Evolutionary conservation across 2,888 invertebrate genomes (phyloP).

Genomic region (Chrysopilus asiliformis): DNA sequence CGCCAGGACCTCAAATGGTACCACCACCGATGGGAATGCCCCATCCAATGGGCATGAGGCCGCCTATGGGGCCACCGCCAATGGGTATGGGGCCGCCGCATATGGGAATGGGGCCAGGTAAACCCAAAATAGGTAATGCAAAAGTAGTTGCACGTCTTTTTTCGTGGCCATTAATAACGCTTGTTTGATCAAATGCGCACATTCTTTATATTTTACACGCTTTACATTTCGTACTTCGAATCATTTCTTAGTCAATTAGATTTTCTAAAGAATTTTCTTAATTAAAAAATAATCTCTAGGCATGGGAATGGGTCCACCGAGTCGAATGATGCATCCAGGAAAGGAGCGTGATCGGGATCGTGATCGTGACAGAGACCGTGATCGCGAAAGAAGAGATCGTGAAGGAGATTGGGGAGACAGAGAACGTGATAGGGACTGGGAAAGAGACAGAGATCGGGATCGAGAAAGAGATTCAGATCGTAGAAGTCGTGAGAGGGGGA

Average conservation of each 20-base stretch:
- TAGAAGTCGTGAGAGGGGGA: slow-evolving; percentile 36
- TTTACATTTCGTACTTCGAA: too few species aligned
- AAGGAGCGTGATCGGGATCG: slow-evolving; percentile 12
- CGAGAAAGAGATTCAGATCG: too few species aligned
- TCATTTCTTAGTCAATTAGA: too few species aligned
- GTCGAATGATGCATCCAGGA: too few species aligned
- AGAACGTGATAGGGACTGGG: slow-evolving; percentile 37
- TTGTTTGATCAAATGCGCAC: too few species aligned
- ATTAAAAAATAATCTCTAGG: too few species aligned
- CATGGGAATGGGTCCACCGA: too few species aligned
- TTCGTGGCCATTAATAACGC: too few species aligned
- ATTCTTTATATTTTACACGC: too few species aligned
- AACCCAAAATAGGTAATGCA: slow-evolving; percentile 9
- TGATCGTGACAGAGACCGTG: slow-evolving; percentile 27
- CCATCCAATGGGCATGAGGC: slow-evolving; percentile 21
- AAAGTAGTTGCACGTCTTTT: too few species aligned
- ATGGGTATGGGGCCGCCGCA: slow-evolving; percentile 20
- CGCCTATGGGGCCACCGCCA: slow-evolving; percentile 21
- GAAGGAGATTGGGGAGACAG: slow-evolving; percentile 39
- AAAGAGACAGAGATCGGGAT: slow-evolving; percentile 7
- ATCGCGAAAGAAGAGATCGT: slow-evolving; percentile 34
- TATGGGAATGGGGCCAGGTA: slow-evolving; percentile 24
- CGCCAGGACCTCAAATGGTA: slow-evolving; percentile 42
- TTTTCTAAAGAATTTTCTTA: too few species aligned
- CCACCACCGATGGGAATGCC: slow-evolving; percentile 25